Conservation (phyloP, 2,888 invertebrate genomes). For the Tryphoninae sp. region DNA sequence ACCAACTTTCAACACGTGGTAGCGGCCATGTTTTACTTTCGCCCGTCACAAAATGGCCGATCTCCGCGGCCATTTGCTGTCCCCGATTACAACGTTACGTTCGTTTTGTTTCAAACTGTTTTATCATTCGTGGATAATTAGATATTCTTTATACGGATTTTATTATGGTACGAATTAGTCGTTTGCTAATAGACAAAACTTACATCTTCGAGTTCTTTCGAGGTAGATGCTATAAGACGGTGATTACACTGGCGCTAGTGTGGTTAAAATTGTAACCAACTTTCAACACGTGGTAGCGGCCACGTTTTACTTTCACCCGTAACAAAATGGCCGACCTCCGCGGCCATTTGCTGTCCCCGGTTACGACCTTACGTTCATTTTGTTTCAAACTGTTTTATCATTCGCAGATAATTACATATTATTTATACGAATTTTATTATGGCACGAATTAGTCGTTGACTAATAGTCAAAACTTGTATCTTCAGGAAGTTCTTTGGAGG, state of each 20-base stretch:
- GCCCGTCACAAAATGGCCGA: conserved; percentile 7
- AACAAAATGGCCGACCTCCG: conserved; percentile 7
- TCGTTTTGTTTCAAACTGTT: conserved; percentile 2
- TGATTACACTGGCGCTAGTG: conserved; percentile 51
- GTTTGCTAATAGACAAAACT: conserved; percentile 5
- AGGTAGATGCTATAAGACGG: conserved; percentile 27
- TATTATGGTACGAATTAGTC: not conserved
- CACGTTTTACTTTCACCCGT: conserved; percentile 9
- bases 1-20: conserved; percentile 64
- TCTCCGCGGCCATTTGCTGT: not conserved
- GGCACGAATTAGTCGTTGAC: not conserved
- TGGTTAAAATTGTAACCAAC: conserved; percentile 61
- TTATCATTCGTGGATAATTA: not conserved
- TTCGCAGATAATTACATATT: not conserved
- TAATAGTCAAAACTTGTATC: conserved; percentile 16
- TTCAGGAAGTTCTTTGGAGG: not conserved
- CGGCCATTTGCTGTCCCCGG: not conserved
- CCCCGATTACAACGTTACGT: not conserved
- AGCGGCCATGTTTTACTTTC: conserved; percentile 38
- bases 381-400: conserved; percentile 4
- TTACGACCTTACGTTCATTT: not conserved
- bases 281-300: conserved; percentile 63
- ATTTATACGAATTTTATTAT: not conserved
- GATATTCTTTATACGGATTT: not conserved
- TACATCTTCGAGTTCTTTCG: not conserved